A percentile compares a stretch with the other conserved stretches of the same genome.
Evolutionary conservation across 2,888 invertebrate genomes (phyloP).

Genomic region (Hipparchia sbordonii): DNA sequence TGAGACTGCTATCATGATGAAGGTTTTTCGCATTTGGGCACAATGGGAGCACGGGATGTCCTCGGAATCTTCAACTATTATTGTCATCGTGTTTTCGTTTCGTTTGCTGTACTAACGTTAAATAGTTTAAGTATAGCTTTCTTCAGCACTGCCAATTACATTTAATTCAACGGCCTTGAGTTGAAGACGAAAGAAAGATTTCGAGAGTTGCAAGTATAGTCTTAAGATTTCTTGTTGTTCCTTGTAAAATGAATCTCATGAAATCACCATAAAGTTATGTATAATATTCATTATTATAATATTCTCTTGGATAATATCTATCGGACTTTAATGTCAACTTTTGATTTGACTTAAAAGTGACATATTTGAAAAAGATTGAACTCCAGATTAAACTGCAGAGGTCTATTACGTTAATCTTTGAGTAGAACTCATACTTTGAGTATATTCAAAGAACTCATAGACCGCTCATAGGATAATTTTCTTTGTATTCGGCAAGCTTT

Average conservation of each 20-base stretch:
- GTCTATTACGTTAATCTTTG: no score
- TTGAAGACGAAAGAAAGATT: neutral
- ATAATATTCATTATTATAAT: no score
- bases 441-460: no score
- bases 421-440: no score
- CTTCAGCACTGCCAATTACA: neutral
- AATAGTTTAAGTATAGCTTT: neutral
- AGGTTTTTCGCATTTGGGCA: conserved; percentile 52
- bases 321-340: neutral
- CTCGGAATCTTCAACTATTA: conserved; percentile 55
- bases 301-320: neutral
- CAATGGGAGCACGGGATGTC: conserved; percentile 58
- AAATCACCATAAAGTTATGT: no score
- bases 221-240: neutral
- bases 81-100: conserved; percentile 47
- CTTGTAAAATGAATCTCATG: no score
- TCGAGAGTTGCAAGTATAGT: neutral
- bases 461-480: no score
- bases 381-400: neutral
- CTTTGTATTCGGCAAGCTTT: no score
- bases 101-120: neutral
- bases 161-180: neutral
- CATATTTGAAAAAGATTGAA: neutral
- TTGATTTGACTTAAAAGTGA: neutral
- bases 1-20: conserved; percentile 58